Conservation (phyloP, 2,888 invertebrate species). For the Cheilosia pagana region DNA sequence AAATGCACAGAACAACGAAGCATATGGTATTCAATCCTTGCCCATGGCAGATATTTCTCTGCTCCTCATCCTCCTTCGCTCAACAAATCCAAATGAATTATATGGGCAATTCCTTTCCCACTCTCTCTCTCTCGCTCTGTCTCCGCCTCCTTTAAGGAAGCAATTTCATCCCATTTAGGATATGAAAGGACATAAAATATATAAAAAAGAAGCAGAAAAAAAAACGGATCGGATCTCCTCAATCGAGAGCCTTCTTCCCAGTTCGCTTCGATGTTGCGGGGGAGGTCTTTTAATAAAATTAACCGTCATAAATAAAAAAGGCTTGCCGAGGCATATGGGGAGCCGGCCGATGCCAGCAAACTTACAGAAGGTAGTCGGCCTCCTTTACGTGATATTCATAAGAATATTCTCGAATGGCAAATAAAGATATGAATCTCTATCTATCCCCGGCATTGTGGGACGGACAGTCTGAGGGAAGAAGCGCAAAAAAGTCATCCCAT, state of each 20-base stretch:
- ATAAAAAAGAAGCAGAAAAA: constrained; percentile 43
- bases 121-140: neutral
- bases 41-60: constrained; percentile 56
- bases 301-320: constrained; percentile 75
- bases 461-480: constrained; percentile 60
- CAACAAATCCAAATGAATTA: constrained; percentile 74
- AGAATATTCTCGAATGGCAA: constrained; percentile 74
- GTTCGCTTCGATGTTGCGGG: neutral
- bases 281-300: constrained; percentile 74
- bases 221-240: constrained; percentile 61
- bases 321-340: constrained; percentile 57
- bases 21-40: constrained; percentile 73
- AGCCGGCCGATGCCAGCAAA: neutral
- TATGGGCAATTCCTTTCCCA: constrained; percentile 71
- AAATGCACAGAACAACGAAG: constrained; percentile 53
- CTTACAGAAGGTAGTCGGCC: constrained; percentile 59
- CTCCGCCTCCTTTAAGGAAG: constrained; percentile 65
- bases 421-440: constrained; percentile 75
- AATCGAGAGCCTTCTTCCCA: constrained; percentile 38
- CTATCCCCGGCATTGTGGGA: constrained; percentile 37
- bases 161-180: constrained; percentile 75
- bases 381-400: constrained; percentile 74
- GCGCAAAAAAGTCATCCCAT: constrained; percentile 46
- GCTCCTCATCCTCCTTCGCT: constrained; percentile 7
- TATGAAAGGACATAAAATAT: constrained; percentile 75